These are phyloP conservation scores for Thumatha senex DNA, from an alignment of 2,888 invertebrate species.

Conservation along the genomic window DNA sequence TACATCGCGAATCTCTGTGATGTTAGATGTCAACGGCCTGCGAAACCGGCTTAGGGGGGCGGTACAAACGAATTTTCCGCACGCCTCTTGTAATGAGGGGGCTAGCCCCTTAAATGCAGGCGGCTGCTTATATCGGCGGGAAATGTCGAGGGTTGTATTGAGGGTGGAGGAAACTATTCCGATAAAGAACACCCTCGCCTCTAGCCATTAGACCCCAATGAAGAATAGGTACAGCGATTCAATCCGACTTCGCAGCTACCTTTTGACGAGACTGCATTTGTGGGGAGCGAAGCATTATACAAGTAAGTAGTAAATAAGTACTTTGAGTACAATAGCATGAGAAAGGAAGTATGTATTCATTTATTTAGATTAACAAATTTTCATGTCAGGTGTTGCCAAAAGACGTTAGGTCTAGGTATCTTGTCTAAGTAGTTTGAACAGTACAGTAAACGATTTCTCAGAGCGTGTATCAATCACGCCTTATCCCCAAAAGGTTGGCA, in stretches of 20 bases:
- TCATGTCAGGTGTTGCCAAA: too few species aligned
- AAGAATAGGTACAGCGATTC: not conserved
- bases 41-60: not conserved
- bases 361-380: too few species aligned
- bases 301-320: not conserved
- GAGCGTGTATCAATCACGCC: too few species aligned
- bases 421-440: too few species aligned
- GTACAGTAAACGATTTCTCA: too few species aligned
- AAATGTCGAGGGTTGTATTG: slow-evolving; percentile 16
- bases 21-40: not conserved
- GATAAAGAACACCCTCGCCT: not conserved
- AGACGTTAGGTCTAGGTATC: too few species aligned
- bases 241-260: not conserved
- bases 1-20: too few species aligned
- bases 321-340: not conserved
- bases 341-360: too few species aligned
- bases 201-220: not conserved
- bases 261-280: not conserved
- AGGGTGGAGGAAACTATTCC: slow-evolving; percentile 14
- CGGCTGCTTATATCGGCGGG: slow-evolving; percentile 19
- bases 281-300: too few species aligned
- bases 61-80: not conserved
- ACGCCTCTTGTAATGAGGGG: slow-evolving; percentile 3
- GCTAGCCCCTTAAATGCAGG: slow-evolving; percentile 1
- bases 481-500: too few species aligned